Conservation (phyloP, 2,797 vertebrate genomes). For the Siniperca scherzeri region DNA sequence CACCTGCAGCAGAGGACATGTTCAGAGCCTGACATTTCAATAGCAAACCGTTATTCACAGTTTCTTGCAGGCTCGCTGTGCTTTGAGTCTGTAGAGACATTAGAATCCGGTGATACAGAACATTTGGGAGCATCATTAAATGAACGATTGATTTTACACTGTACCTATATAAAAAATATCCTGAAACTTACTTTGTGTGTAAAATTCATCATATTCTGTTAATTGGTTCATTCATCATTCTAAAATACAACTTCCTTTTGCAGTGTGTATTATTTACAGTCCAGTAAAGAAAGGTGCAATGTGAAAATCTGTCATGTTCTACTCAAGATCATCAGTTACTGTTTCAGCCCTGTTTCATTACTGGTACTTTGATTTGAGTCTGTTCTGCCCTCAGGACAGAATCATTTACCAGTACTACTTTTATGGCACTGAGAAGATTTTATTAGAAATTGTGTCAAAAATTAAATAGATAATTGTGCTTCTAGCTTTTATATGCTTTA, state of each 20-base stretch:
- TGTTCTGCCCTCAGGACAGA: not conserved
- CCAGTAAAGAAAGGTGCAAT: not conserved
- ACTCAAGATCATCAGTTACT: not conserved
- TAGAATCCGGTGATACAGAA: not conserved
- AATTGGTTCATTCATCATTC: not conserved
- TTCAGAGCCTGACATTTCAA: not conserved
- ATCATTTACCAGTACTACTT: not conserved
- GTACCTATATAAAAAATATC: not conserved
- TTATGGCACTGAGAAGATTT: not conserved
- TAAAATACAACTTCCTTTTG: not conserved
- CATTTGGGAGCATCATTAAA: not conserved
- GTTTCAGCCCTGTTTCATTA: not conserved
- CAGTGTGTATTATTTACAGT: not conserved
- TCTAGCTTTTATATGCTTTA: not conserved
- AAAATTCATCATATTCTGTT: not conserved
- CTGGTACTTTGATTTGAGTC: too few species aligned
- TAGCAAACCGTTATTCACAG: too few species aligned
- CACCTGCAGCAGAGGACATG: conserved; percentile 42
- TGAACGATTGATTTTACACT: not conserved
- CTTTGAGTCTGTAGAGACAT: too few species aligned
- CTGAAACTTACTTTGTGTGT: not conserved
- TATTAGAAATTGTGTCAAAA: not conserved
- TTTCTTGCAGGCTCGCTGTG: too few species aligned
- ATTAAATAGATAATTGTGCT: not conserved
- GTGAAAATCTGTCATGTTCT: not conserved